Evolutionary conservation across 2,113 vertebrate genomes (phyloP).

Genomic region (Cyanocitta stelleri): DNA sequence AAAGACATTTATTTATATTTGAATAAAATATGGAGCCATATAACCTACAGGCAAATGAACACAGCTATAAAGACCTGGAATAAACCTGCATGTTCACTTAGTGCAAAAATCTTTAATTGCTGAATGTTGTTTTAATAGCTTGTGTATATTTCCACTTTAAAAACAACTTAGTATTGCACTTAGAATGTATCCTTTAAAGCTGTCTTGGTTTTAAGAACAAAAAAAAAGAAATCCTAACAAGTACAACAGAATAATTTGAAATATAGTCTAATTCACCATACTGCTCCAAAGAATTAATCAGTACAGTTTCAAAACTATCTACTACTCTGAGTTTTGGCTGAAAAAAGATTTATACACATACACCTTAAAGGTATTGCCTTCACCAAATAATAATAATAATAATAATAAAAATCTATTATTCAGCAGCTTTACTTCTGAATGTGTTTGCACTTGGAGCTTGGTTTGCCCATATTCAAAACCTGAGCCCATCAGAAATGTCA

Average conservation of each 20-base stretch:
- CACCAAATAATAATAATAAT: neutral
- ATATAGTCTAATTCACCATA: neutral
- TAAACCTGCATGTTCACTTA: conserved; percentile 26
- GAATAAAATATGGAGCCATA: neutral
- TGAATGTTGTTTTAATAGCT: neutral
- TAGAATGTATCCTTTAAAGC: conserved; percentile 43
- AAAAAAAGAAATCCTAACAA: neutral
- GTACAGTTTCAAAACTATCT: neutral
- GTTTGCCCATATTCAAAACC: neutral
- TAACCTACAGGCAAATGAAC: neutral
- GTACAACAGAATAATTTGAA: neutral
- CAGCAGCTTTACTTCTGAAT: neutral
- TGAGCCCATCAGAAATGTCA: neutral
- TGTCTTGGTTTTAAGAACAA: neutral
- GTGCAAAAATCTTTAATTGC: conserved; percentile 24
- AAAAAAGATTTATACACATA: neutral
- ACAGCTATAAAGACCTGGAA: neutral
- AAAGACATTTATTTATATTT: neutral
- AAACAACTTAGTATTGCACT: conserved; percentile 46
- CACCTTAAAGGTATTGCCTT: neutral
- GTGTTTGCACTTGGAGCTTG: neutral
- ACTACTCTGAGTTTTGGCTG: neutral
- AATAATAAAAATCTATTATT: neutral
- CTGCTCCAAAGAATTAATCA: neutral
- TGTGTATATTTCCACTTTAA: neutral